These are phyloP conservation scores for Butorides virescens DNA, from an alignment of 2,113 vertebrate genomes.

Conservation along the genomic window DNA sequence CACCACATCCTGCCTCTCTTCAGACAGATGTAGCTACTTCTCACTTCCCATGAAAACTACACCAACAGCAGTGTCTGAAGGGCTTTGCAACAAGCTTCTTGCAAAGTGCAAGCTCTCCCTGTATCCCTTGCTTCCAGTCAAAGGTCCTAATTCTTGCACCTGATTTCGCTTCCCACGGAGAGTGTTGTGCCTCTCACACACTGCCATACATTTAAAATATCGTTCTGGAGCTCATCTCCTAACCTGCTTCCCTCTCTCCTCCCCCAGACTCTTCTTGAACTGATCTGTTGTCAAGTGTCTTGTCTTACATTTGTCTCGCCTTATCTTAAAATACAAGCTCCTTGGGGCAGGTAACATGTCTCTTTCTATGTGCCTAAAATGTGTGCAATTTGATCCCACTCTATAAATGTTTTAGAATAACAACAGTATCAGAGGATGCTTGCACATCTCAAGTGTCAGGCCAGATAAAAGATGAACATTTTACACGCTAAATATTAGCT, in stretches of 20 bases:
- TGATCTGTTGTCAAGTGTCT: not conserved
- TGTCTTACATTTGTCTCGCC: not conserved
- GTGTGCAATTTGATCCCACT: not conserved
- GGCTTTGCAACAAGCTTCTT: not conserved
- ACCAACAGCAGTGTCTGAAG: not conserved
- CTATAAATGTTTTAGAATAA: conserved; percentile 34
- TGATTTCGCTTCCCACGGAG: not conserved
- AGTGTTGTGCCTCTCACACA: not conserved
- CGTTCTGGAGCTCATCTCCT: not conserved
- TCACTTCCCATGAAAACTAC: not conserved
- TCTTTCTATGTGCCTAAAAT: not conserved
- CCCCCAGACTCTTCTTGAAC: not conserved
- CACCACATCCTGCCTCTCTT: not conserved
- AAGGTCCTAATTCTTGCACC: not conserved
- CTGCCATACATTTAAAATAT: not conserved
- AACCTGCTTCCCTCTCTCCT: not conserved
- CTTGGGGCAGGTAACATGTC: not conserved
- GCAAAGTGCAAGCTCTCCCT: not conserved
- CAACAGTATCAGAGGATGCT: not conserved
- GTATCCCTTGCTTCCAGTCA: not conserved
- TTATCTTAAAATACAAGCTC: not conserved
- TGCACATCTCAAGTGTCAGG: conserved; percentile 12
- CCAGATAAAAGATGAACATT: conserved; percentile 35
- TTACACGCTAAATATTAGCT: conserved; percentile 40
- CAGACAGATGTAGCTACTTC: not conserved